Conservation (phyloP, 1,140 invertebrate species). For the Meloidogyne hapla region DNA sequence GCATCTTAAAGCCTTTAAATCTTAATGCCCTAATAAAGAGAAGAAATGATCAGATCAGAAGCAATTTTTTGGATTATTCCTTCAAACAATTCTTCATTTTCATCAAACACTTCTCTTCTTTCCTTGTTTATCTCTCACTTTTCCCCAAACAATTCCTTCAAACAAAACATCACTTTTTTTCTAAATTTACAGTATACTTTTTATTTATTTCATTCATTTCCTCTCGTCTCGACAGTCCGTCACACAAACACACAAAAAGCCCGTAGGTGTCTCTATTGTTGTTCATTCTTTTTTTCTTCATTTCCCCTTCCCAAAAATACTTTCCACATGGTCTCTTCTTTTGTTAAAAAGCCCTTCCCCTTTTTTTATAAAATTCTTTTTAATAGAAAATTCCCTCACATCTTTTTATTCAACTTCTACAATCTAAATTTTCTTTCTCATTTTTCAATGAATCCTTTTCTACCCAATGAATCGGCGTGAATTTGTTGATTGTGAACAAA, state of each 20-base stretch:
- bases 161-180: no score
- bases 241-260: background rate
- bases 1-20: no score
- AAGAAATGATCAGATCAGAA: no score
- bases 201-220: background rate
- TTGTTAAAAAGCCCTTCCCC: background rate
- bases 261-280: background rate
- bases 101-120: no score
- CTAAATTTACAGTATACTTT: background rate
- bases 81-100: no score
- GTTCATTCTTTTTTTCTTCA: background rate
- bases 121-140: no score
- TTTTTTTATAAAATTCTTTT: background rate
- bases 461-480: constrained; percentile 7
- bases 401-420: no score
- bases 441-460: background rate
- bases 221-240: background rate
- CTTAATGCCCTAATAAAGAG: no score
- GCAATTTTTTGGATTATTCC: no score
- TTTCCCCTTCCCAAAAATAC: background rate
- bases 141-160: no score
- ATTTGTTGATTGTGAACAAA: constrained; percentile 8
- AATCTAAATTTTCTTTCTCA: background rate
- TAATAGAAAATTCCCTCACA: background rate
- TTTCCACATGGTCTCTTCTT: background rate